Base-by-base conservation (phyloP, 2,888 invertebrate genomes). In the Agapetus fuscipes region DNA sequence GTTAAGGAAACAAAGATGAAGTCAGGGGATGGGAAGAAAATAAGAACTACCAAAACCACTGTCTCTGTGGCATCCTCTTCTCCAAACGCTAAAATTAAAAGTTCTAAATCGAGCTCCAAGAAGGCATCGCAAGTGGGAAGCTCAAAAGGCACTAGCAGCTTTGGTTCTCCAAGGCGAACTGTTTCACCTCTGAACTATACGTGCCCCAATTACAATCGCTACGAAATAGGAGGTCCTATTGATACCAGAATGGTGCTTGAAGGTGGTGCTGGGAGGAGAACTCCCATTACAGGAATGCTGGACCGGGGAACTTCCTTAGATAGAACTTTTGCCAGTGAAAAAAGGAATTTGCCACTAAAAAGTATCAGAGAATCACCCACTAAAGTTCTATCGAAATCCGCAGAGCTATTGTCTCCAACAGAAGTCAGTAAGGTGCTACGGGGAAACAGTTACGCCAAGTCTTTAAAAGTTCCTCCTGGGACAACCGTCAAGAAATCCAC, bases 381-480 rank as follows among this genome's bases (percentile, higher is more conserved):
- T 4, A 45, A 42, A 37, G 17, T 20, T 14, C 25, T 41, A 2
- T 45, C 45, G 2, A 48, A 48, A 36, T 48, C 78, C 20, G 71
- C 76, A 0, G 74, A 73, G 38, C 54, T 79, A 3, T 59, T 72
- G 27, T 76, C 76, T 1, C 73, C 78, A 1, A 67, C 66, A 16
- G 75, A 77, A 52, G 74, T 75, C 0, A 71, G 71, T 45, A 64
- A 64, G 41, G 66, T 5, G 60, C 62, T 37, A 65, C 61, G 40
- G 62, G 59, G 20, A 20, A 20, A 20, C 20, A 20, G 20, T 0
- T 48, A 46, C 6, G 58, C 58, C 47, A 61, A 59, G 37, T 49
- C 48, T 16, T 49, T 41, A 38, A 38, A 50, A n/a, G 33, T 54
- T 9, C 53, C 57, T 2, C 46, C 57, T 2, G 62, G 61, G 17